Conservation (phyloP, 2,113 vertebrate species). For the Apaloderma vittatum region DNA sequence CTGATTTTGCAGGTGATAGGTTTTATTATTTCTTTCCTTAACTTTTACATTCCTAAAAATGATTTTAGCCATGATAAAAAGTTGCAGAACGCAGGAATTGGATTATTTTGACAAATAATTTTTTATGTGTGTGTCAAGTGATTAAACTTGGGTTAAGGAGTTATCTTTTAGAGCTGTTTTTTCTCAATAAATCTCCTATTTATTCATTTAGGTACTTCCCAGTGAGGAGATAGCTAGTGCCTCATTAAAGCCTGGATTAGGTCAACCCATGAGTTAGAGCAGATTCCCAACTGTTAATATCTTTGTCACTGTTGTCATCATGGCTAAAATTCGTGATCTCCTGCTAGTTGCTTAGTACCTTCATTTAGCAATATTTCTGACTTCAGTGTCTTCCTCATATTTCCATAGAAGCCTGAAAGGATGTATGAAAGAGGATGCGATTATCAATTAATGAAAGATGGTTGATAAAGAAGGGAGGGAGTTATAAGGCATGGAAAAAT, state of each 20-base stretch:
- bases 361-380: neutral
- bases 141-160: neutral
- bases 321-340: neutral
- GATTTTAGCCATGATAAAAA: neutral
- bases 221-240: neutral
- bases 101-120: neutral
- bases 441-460: neutral
- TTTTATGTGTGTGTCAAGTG: neutral
- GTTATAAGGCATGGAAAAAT: neutral
- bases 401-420: neutral
- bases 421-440: neutral
- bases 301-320: neutral
- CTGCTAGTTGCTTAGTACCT: neutral
- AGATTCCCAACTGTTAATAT: neutral
- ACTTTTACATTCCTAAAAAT: neutral
- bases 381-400: neutral
- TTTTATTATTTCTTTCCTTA: neutral
- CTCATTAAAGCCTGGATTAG: neutral
- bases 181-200: neutral
- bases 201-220: neutral
- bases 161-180: neutral
- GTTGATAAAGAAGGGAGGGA: neutral
- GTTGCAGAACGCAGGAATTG: neutral
- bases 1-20: neutral
- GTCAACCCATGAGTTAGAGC: neutral